Evolutionary conservation across 2,888 invertebrate species (phyloP).

Genomic region (Aleiodes testaceus): DNA sequence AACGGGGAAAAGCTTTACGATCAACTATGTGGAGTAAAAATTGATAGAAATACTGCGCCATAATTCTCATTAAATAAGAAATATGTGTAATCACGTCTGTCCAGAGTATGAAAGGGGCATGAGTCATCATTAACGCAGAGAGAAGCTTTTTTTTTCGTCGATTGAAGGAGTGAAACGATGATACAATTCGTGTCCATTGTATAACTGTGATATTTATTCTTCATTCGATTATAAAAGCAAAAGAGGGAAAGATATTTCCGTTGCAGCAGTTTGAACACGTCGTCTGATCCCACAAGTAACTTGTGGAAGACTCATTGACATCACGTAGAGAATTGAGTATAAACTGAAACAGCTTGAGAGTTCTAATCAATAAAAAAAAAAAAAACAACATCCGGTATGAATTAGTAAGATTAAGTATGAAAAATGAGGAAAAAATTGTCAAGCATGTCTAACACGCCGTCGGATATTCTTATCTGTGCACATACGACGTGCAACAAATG

Average conservation of each 20-base stretch:
- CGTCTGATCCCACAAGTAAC: constrained; percentile 13
- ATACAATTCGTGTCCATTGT: constrained; percentile 67
- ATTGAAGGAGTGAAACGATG: constrained; percentile 28
- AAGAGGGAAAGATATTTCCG: constrained; percentile 38
- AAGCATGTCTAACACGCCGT: constrained; percentile 39
- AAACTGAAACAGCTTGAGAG: not conserved
- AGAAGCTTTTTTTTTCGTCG: not conserved
- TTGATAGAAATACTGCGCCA: constrained; percentile 20
- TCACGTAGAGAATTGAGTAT: not conserved
- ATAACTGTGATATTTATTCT: constrained; percentile 71
- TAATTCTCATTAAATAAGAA: constrained; percentile 25
- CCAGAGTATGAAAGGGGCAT: not conserved
- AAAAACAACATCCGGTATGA: constrained; percentile 28
- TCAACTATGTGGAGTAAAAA: constrained; percentile 26
- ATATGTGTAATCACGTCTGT: constrained; percentile 22
- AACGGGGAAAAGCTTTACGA: constrained; percentile 31
- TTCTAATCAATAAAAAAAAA: too few relatives aligned
- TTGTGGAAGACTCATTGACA: not conserved
- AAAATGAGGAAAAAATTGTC: constrained; percentile 28
- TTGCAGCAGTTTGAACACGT: constrained; percentile 34
- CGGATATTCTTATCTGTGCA: constrained; percentile 39
- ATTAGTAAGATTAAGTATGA: constrained; percentile 23
- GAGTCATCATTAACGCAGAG: constrained; percentile 16
- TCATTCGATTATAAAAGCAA: constrained; percentile 53
- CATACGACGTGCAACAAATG: constrained; percentile 44